Conservation (phyloP, 2,797 vertebrate species). For the Thripadectes ignobilis region DNA sequence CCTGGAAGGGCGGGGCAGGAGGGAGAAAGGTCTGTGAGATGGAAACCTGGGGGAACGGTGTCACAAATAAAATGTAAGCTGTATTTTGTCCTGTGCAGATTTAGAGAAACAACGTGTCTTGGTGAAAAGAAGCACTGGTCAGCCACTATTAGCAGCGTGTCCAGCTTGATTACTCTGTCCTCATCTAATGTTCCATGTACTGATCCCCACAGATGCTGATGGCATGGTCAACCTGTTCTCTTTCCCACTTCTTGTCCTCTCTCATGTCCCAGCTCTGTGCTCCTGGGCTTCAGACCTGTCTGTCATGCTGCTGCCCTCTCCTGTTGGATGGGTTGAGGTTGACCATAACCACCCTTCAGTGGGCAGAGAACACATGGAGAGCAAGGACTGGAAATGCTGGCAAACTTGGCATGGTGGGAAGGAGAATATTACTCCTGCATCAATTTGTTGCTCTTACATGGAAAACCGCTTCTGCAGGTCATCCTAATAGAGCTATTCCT, state of each 20-base stretch:
- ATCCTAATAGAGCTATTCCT: accelerated
- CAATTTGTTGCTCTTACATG: background rate
- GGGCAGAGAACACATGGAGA: accelerated
- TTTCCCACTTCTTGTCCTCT: background rate
- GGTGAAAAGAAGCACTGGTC: background rate
- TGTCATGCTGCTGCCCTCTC: background rate
- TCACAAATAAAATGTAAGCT: background rate
- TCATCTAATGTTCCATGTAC: background rate
- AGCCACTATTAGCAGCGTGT: accelerated
- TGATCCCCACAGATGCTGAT: background rate
- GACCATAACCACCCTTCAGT: background rate
- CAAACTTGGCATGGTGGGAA: background rate
- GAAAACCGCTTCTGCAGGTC: background rate
- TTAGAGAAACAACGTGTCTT: background rate
- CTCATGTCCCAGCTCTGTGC: background rate
- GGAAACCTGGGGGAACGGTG: background rate
- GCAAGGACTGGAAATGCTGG: background rate
- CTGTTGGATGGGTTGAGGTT: background rate
- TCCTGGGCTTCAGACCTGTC: background rate
- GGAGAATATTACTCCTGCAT: accelerated
- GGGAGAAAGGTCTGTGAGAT: background rate
- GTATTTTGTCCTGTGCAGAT: background rate
- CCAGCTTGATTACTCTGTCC: background rate
- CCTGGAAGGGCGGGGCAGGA: background rate
- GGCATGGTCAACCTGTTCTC: background rate